phyloP scores from a whole-genome alignment of 2,113 vertebrate species.

The Trochalopteron elliotii region DNA sequence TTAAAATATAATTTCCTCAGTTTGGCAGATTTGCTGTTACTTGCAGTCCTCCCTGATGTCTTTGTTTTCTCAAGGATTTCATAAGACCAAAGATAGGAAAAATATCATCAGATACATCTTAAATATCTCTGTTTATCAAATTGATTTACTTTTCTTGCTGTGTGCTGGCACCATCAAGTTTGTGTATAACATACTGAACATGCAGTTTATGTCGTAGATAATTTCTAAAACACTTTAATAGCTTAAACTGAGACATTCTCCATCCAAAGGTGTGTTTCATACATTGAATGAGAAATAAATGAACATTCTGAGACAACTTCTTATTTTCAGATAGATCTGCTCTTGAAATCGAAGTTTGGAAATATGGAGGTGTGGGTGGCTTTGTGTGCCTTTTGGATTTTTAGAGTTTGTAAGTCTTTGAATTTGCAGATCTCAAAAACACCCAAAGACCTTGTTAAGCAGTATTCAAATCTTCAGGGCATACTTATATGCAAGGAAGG shows the following conservation, averaged over 20 bases:
- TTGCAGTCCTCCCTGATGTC: background rate
- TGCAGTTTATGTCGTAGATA: background rate
- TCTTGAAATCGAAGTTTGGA: background rate
- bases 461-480: background rate
- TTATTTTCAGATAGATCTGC: background rate
- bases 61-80: background rate
- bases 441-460: background rate
- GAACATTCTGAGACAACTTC: background rate
- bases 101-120: background rate
- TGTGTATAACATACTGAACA: background rate
- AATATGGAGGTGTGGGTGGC: background rate
- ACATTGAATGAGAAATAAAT: background rate
- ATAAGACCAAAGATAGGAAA: background rate
- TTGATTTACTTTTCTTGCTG: background rate
- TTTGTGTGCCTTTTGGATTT: background rate
- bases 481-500: conserved; percentile 2
- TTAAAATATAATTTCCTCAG: background rate
- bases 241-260: background rate
- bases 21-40: background rate
- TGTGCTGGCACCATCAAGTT: background rate
- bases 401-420: background rate
- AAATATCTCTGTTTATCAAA: background rate
- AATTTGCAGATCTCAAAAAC: background rate
- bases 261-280: background rate
- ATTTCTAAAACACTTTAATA: background rate